Base-by-base conservation (phyloP, 1,140 invertebrate species). In the Drosophila prosaltans region DNA sequence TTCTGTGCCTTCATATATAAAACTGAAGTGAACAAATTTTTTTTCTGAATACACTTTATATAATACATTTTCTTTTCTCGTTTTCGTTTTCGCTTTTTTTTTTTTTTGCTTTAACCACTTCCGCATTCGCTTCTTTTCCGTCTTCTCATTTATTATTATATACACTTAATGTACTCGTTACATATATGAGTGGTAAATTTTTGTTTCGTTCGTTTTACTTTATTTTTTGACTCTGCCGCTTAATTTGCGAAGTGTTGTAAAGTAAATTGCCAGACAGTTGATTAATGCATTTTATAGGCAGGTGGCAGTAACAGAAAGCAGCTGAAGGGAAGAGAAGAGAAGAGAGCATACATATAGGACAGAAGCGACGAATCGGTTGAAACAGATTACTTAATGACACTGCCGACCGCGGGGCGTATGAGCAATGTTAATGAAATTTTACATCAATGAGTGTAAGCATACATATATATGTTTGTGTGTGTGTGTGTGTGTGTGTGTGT, bases 371-470 rank as follows among this genome's bases (percentile, higher is more conserved):
- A 36, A 51, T 55, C 74, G 32, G 39, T 54, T 64, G 69, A 71
- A 72, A 69, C 67, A 73, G 68, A 83, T 84, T 84, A 84, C 76
- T 83, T 83, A 83, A 83, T 84, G 81, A 84, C 76, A 70, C 11
- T n/a, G 36, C 24, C 54, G 45, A 48, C 69, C 21, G 43, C 28
- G 43, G 36, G 69, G 83, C 83, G 83, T 86, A 88, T 86, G 69
- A 77, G 72, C 54, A 77, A 86, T 86, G 82, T 86, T 82, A 86
- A 86, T 88, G 83, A 75, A 88, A 86, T 88, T 88, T 82, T 41
- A 67, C 69, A 32, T 51, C 45, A 58, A 61, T 65, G 48, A 63
- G 48, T 54, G 48, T 39, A 41, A 51, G 45, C 45, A 24, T 57
- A 3, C 26, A 32, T 66, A 26, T 72, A 43, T 58, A 28, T 48